These are phyloP conservation scores for Trochalopteron elliotii DNA, from an alignment of 2,113 vertebrate genomes.

Conservation along the genomic window DNA sequence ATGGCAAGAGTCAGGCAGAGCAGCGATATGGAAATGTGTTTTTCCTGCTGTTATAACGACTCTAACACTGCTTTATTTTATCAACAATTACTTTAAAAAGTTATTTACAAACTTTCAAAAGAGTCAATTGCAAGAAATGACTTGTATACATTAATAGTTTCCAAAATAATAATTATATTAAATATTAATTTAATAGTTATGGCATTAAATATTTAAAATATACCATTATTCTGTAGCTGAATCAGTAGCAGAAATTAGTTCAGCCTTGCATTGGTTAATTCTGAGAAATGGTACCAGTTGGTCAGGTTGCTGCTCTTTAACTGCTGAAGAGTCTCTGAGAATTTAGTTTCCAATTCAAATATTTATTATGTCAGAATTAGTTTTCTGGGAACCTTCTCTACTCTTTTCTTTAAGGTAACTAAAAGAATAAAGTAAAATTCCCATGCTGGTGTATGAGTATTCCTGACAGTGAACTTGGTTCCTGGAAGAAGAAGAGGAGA, in stretches of 20 bases:
- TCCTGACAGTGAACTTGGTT: slow-evolving; percentile 34
- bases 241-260: not conserved
- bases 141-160: not conserved
- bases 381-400: slow-evolving; percentile 24
- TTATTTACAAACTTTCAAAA: not conserved
- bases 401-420: not conserved
- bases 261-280: not conserved
- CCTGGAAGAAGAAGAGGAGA: slow-evolving; percentile 38
- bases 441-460: not conserved
- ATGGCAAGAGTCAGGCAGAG: not conserved
- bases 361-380: slow-evolving; percentile 26
- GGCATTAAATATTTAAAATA: not conserved
- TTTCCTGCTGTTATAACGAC: not conserved
- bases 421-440: slow-evolving; percentile 21
- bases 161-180: not conserved
- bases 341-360: slow-evolving; percentile 4
- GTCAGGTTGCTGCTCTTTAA: not conserved
- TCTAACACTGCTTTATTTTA: not conserved
- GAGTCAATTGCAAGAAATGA: not conserved
- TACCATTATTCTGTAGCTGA: not conserved
- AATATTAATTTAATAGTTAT: not conserved
- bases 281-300: not conserved
- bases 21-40: not conserved
- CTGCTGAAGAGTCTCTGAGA: not conserved
- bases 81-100: not conserved